A percentile compares a stretch with the other conserved stretches of the same genome.
Evolutionary conservation across 2,113 vertebrate genomes (phyloP).

Genomic region (Rissa tridactyla): DNA sequence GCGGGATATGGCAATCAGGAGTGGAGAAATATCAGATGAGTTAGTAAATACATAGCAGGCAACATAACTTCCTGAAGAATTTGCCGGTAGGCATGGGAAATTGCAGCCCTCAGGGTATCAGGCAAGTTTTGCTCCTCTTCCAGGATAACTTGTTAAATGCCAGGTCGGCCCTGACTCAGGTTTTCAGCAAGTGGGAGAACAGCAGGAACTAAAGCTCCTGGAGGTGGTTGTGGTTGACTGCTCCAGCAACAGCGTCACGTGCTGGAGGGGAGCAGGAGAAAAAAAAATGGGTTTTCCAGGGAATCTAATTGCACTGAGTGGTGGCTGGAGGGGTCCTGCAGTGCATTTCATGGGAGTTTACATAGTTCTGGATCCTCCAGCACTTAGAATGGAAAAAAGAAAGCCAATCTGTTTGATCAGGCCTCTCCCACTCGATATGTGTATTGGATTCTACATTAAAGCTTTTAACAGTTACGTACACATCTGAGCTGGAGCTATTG

Average conservation of each 20-base stretch:
- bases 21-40: not conserved
- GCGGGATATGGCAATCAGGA: not conserved
- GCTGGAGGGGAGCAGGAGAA: not conserved
- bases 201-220: not conserved
- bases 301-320: not conserved
- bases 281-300: not conserved
- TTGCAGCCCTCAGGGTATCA: not conserved
- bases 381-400: slow-evolving; percentile 71
- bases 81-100: not conserved
- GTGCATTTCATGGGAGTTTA: slow-evolving; percentile 58
- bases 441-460: slow-evolving; percentile 78
- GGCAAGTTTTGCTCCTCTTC: not conserved
- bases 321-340: slow-evolving; percentile 4
- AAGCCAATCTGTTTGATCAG: slow-evolving; percentile 81
- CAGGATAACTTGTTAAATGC: not conserved
- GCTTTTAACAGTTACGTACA: slow-evolving; percentile 79
- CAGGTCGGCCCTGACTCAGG: not conserved
- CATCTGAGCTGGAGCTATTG: slow-evolving; percentile 79
- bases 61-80: not conserved
- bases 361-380: slow-evolving; percentile 65
- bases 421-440: slow-evolving; percentile 70
- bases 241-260: rapidly evolving
- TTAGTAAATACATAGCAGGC: not conserved
- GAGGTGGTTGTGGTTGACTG: not conserved
- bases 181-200: not conserved